Evolutionary conservation across 2,113 vertebrate species (phyloP).

Genomic region (Chionomys nivalis): DNA sequence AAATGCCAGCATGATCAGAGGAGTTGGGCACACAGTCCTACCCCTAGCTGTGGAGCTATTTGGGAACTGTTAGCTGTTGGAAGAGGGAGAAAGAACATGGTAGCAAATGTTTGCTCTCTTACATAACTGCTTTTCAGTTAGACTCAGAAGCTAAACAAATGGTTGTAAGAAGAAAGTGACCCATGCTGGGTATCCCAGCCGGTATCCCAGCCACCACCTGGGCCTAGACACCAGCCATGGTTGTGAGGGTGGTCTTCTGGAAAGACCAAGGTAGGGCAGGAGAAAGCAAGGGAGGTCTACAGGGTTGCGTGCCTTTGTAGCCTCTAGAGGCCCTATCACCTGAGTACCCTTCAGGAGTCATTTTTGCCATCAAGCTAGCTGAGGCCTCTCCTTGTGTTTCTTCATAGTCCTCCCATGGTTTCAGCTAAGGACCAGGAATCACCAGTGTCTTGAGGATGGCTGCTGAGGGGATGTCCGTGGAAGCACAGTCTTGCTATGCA

Average conservation of each 20-base stretch:
- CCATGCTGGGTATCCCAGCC: background rate
- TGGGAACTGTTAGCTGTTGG: background rate
- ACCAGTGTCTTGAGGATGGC: slow-evolving; percentile 91
- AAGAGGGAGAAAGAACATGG: background rate
- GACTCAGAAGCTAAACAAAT: background rate
- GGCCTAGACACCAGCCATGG: background rate
- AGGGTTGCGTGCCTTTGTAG: too few species aligned
- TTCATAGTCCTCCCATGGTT: slow-evolving; percentile 69
- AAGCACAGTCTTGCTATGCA: slow-evolving; percentile 87
- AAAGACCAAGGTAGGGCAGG: background rate
- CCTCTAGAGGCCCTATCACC: too few species aligned
- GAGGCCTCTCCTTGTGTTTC: too few species aligned
- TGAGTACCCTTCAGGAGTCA: too few species aligned
- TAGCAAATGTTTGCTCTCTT: background rate
- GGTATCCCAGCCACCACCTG: background rate
- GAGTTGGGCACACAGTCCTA: background rate
- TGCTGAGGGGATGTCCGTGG: slow-evolving; percentile 90
- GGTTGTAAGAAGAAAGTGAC: background rate
- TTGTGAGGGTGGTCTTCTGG: background rate
- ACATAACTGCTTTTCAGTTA: background rate
- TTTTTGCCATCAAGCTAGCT: too few species aligned
- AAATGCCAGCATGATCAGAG: background rate
- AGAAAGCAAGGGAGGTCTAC: background rate
- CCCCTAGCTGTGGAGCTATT: background rate
- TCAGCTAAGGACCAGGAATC: slow-evolving; percentile 90